phyloP scores from a whole-genome alignment of 2,888 invertebrate genomes.

The Chelonus formosanus region DNA sequence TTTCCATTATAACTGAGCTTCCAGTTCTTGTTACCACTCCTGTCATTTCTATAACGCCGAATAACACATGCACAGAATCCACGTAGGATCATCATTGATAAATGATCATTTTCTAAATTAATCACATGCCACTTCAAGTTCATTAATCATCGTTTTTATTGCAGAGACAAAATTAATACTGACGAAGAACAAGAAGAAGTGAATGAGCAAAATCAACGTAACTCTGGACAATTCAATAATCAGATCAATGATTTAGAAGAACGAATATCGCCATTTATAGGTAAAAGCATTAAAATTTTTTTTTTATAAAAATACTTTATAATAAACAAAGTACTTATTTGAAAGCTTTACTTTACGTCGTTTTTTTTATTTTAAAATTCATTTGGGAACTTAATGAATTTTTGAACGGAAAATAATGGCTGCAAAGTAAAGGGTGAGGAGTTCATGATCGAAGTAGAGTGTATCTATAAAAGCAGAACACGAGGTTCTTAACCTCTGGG shows the following conservation, averaged over 20 bases:
- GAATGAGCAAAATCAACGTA: constrained; percentile 48
- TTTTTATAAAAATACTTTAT: too few relatives aligned
- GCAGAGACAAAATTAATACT: constrained; percentile 52
- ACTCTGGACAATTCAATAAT: constrained; percentile 43
- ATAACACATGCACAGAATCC: constrained; percentile 46
- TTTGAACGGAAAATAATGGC: too few relatives aligned
- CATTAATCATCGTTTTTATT: constrained; percentile 35
- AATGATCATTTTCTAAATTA: constrained; percentile 6
- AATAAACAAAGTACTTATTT: too few relatives aligned
- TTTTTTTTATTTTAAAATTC: too few relatives aligned
- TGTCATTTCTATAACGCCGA: constrained; percentile 54
- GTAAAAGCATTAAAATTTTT: constrained; percentile 33
- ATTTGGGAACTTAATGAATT: too few relatives aligned
- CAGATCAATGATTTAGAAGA: constrained; percentile 44
- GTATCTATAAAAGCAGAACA: constrained; percentile 50
- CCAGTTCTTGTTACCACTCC: constrained; percentile 49
- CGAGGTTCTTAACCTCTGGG: constrained; percentile 60
- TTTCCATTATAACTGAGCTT: constrained; percentile 44
- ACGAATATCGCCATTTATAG: constrained; percentile 44
- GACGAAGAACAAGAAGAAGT: constrained; percentile 53
- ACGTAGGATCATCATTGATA: constrained; percentile 45
- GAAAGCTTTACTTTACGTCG: too few relatives aligned
- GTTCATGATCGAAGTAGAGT: not conserved
- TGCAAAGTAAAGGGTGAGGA: too few relatives aligned
- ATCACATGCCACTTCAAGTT: not conserved